These are phyloP conservation scores for Anguilla megastoma DNA, from an alignment of 2,797 vertebrate species.

Conservation along the genomic window DNA sequence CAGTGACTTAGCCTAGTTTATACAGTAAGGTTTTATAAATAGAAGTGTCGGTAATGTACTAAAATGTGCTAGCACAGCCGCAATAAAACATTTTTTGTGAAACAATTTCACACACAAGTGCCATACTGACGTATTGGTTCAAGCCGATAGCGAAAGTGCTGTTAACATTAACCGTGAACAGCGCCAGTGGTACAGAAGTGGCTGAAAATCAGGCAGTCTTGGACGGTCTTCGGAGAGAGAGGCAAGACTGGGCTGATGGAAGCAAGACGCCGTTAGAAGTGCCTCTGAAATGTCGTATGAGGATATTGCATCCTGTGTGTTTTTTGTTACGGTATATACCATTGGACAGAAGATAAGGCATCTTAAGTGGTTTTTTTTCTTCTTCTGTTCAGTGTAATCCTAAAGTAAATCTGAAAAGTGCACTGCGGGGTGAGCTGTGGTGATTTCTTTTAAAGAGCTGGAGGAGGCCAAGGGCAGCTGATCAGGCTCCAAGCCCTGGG, in stretches of 20 bases:
- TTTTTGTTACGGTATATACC: not conserved
- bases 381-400: not conserved
- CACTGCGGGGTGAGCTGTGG: not conserved
- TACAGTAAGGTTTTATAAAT: too few species aligned
- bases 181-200: not conserved
- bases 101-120: not conserved
- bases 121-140: not conserved
- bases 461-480: conserved; percentile 17
- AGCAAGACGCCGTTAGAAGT: not conserved
- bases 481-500: conserved; percentile 19
- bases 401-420: not conserved
- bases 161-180: not conserved
- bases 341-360: not conserved
- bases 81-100: too few species aligned
- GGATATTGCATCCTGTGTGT: not conserved
- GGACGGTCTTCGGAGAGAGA: not conserved
- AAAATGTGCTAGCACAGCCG: too few species aligned
- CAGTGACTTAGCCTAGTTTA: too few species aligned
- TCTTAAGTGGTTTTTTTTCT: not conserved
- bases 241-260: not conserved
- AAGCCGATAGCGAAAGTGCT: not conserved
- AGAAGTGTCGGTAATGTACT: too few species aligned
- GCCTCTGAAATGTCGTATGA: not conserved
- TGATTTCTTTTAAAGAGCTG: not conserved
- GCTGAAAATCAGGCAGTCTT: not conserved